These are phyloP conservation scores for Hemicordylus capensis DNA, from an alignment of 2,113 vertebrate species.

Conservation along the genomic window DNA sequence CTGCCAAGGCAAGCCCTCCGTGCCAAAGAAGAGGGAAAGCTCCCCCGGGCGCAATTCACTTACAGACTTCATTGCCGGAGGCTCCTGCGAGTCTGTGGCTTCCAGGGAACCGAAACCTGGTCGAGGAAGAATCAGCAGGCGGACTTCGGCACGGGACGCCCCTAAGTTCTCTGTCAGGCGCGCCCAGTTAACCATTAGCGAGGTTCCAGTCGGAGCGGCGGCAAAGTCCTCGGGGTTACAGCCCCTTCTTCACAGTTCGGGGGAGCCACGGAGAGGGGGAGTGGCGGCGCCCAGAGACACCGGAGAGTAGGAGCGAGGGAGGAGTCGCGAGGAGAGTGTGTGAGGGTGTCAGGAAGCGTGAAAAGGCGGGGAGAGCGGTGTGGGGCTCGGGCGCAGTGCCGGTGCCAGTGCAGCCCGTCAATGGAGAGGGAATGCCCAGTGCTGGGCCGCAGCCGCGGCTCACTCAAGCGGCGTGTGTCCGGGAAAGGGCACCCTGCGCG, in stretches of 20 bases:
- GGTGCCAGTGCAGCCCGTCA: neutral
- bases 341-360: neutral
- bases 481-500: neutral
- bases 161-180: neutral
- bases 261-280: neutral
- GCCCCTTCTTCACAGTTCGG: neutral
- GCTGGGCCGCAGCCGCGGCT: too few relatives aligned
- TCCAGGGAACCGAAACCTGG: neutral
- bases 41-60: neutral
- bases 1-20: neutral
- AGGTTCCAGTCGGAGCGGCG: neutral
- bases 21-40: too few relatives aligned
- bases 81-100: neutral
- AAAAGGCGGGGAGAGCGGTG: neutral
- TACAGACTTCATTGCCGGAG: constrained; percentile 68
- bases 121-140: neutral
- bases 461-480: neutral
- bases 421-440: neutral
- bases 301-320: neutral
- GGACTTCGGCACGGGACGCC: neutral
- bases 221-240: neutral
- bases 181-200: neutral
- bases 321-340: neutral
- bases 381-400: too few relatives aligned
- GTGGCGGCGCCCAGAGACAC: neutral